These are phyloP conservation scores for Mellivora capensis DNA, from an alignment of 2,113 vertebrate species.

Conservation along the genomic window DNA sequence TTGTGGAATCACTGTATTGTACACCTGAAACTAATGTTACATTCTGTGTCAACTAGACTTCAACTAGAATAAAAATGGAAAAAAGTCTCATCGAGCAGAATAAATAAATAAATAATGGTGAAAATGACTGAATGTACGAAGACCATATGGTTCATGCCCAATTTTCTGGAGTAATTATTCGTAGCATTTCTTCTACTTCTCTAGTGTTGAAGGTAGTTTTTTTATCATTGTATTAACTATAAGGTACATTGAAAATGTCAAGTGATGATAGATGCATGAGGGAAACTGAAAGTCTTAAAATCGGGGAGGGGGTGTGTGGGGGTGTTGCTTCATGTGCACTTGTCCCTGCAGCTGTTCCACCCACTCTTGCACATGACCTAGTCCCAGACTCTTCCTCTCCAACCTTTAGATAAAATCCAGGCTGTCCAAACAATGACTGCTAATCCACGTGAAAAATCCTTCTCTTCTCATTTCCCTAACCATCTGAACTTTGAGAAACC, in stretches of 20 bases:
- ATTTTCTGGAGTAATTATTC: neutral
- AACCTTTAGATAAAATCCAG: neutral
- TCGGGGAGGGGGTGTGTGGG: fast-evolving
- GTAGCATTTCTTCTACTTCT: neutral
- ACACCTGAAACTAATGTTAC: neutral
- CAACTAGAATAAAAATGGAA: neutral
- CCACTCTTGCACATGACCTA: neutral
- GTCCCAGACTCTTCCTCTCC: neutral
- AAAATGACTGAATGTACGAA: neutral
- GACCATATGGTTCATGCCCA: neutral
- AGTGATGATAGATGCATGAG: neutral
- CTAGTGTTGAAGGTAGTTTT: neutral
- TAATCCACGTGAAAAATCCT: neutral
- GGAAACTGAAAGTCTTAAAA: neutral
- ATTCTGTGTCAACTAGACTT: neutral
- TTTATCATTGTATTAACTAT: neutral
- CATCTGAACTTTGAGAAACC: neutral
- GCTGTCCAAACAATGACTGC: neutral
- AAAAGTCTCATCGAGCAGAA: neutral
- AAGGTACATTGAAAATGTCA: neutral
- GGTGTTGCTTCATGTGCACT: neutral
- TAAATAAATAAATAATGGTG: neutral
- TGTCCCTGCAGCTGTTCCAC: neutral
- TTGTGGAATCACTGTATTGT: neutral
- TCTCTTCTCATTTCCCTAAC: neutral